Evolutionary conservation across 2,797 vertebrate genomes (phyloP).

Genomic region (Taenioides sp.): DNA sequence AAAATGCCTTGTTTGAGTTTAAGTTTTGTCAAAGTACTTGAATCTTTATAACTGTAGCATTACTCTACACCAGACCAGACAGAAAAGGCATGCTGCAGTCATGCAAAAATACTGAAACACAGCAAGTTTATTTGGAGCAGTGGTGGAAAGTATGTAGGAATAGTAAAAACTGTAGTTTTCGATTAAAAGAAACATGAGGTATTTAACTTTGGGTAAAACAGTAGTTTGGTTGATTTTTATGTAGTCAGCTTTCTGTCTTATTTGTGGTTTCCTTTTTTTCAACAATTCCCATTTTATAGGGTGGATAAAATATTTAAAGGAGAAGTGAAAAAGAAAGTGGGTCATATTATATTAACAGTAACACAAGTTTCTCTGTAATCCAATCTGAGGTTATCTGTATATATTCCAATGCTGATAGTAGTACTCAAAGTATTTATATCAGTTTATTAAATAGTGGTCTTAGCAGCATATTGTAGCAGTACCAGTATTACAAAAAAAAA

Average conservation of each 20-base stretch:
- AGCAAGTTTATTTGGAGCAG: conserved; percentile 16
- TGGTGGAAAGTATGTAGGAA: conserved; percentile 1
- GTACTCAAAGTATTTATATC: background rate
- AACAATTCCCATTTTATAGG: background rate
- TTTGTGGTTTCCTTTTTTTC: background rate
- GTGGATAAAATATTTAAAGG: background rate
- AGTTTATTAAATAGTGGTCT: background rate
- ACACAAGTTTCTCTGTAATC: background rate
- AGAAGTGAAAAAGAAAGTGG: background rate
- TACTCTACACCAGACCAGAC: conserved; percentile 23
- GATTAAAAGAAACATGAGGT: conserved; percentile 20
- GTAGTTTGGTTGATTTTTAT: background rate
- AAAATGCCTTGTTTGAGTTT: conserved; percentile 9
- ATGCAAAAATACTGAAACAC: conserved; percentile 21
- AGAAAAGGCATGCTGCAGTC: conserved; percentile 32
- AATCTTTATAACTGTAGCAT: background rate
- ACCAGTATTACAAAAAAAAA: background rate
- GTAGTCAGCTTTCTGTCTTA: background rate
- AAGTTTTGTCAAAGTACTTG: background rate
- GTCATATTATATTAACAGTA: background rate
- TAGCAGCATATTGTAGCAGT: conserved; percentile 1
- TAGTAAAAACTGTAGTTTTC: background rate
- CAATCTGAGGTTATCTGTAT: too few species aligned
- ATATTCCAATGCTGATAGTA: background rate
- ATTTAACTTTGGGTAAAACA: conserved; percentile 17